A percentile compares a stretch with the other conserved stretches of the same genome.
Conservation (phyloP, 2,888 invertebrate species). For the Crocallis elinguaria region DNA sequence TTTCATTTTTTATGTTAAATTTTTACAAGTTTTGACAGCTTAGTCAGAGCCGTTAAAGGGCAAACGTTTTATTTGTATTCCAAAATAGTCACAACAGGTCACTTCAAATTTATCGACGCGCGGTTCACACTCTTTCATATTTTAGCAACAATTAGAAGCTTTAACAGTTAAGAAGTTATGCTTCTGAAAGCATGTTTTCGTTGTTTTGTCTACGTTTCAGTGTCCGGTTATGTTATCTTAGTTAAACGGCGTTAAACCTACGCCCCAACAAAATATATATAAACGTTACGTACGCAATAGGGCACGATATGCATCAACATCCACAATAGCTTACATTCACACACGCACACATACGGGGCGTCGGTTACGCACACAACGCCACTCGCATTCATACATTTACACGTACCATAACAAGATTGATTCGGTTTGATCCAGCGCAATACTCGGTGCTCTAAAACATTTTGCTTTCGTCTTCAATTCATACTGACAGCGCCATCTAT, state of each 20-base stretch:
- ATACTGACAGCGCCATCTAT: conserved; percentile 18
- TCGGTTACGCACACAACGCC: conserved; percentile 13
- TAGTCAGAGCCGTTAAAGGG: conserved; percentile 1
- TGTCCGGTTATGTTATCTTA: neutral
- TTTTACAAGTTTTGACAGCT: conserved; percentile 8
- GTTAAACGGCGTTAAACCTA: conserved; percentile 4
- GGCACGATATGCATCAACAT: conserved; percentile 15
- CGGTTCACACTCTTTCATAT: neutral
- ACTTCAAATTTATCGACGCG: conserved; percentile 16
- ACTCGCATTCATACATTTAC: conserved; percentile 4
- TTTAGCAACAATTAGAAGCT: neutral
- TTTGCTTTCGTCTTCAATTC: neutral
- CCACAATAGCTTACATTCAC: neutral
- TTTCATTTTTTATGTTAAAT: conserved; percentile 1
- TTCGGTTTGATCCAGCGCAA: conserved; percentile 5
- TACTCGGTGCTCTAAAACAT: neutral
- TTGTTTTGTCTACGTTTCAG: neutral
- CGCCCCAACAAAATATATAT: conserved; percentile 16
- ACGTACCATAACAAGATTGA: conserved; percentile 1
- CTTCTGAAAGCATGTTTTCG: too few species aligned
- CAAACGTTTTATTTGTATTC: neutral
- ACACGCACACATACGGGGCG: conserved; percentile 7
- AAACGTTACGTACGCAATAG: conserved; percentile 11
- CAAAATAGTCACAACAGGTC: conserved; percentile 11
- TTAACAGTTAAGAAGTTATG: neutral